Conservation (phyloP, 2,888 invertebrate genomes). For the Rhorus exstirpatorius region DNA sequence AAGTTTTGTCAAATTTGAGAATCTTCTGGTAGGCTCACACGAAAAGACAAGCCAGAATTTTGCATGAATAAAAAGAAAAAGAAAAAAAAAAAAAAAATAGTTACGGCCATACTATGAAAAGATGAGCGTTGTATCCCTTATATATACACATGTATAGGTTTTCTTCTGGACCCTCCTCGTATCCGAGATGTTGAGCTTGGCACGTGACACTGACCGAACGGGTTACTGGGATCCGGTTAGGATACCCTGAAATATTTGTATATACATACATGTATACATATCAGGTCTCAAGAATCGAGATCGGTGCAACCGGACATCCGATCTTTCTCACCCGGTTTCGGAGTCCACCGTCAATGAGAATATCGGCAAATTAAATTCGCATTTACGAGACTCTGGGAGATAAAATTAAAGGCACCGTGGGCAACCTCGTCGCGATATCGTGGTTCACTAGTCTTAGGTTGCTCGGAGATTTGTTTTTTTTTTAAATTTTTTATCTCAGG, state of each 20-base stretch:
- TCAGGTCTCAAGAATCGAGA: slow-evolving; percentile 27
- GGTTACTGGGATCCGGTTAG: slow-evolving; percentile 50
- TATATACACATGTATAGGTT: not conserved
- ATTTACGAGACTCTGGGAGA: slow-evolving; percentile 50
- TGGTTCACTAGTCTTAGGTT: slow-evolving; percentile 11
- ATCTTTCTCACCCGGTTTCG: slow-evolving; percentile 3
- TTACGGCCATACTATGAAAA: no score
- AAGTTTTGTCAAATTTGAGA: no score
- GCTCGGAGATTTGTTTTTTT: slow-evolving; percentile 27
- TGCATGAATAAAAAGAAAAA: no score
- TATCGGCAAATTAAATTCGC: slow-evolving; percentile 41
- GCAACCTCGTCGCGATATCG: slow-evolving; percentile 18
- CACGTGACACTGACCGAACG: slow-evolving; percentile 55
- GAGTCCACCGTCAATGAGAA: slow-evolving; percentile 48
- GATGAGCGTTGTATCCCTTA: no score
- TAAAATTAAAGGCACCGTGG: slow-evolving; percentile 13
- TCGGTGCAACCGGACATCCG: slow-evolving; percentile 14
- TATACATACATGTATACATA: not conserved
- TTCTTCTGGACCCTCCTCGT: not conserved
- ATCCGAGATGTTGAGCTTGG: slow-evolving; percentile 22
- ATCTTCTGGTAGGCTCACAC: no score
- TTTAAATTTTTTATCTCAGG: slow-evolving; percentile 5
- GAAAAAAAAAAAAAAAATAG: no score
- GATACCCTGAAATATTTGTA: slow-evolving; percentile 10
- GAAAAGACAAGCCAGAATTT: no score